Base-by-base conservation (phyloP, 2,113 vertebrate genomes). In the Lycaon pictus region DNA sequence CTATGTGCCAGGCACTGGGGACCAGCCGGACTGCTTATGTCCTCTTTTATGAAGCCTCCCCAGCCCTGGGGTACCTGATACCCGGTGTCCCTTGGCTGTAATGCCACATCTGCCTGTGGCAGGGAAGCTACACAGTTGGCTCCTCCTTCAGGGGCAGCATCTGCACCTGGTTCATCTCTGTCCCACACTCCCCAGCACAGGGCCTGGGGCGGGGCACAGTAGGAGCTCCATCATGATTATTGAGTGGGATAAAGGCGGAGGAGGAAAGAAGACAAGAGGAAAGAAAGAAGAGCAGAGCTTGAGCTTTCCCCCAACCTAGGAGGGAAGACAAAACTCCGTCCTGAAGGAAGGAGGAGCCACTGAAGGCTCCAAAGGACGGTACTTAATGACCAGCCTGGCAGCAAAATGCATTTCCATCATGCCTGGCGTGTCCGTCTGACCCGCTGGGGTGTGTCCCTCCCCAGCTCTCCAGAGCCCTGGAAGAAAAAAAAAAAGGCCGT, bases 351-450 rank as follows among this genome's bases (percentile, higher is more conserved):
- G 13, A 19, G 69, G 62, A 63, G 62, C 29, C 27, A 0, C 22
- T 0, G 72, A 13, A 27, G n/a, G 63, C 82, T 79, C 94, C 3
- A 35, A 10, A 76, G 0, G 3, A 37, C 15, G 32, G n/a, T 7
- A 2, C 5, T 9, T 55, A 35, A 17, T 3, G 16, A 35, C 37
- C 12, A 0, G 5, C 4, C 6, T 2, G 2, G 63, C 56, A 25
- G 82, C 58, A 19, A 60, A 7, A 22, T 2, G 32, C 19, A 0
- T 1, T 22, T 19, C 80, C 10, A 0, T 9, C 19, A 0, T 0
- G 19, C 43, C 71, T 16, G 81, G 17, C 77, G 48, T 4, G 55
- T 11, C 85, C 37, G 1, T 8, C 84, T 55, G 11, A 1, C 90
- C 85, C 23, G 60, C 53, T 2, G 48, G 51, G 22, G 82, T 6